Evolutionary conservation across 1,140 invertebrate genomes (phyloP).

Genomic region (Nautilus pompilius): DNA sequence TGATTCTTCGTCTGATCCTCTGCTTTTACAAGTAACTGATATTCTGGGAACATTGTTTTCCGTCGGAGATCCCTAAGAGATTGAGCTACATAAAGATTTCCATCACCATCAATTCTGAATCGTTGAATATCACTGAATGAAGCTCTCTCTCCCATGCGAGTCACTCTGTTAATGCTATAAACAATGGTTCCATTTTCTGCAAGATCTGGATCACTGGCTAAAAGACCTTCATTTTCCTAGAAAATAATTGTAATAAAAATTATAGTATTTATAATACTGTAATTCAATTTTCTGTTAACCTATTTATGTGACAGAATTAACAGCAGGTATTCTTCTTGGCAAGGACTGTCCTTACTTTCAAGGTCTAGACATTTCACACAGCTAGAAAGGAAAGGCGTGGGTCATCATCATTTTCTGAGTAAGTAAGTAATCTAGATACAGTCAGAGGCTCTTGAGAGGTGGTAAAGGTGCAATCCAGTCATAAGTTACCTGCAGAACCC

Average conservation of each 20-base stretch:
- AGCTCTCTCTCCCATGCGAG: not conserved
- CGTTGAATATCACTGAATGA: slow-evolving; percentile 3
- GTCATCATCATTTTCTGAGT: no score
- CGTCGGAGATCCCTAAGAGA: not conserved
- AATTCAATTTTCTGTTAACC: no score
- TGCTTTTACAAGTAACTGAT: slow-evolving; percentile 6
- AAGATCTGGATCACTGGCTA: slow-evolving; percentile 6
- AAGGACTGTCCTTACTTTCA: no score
- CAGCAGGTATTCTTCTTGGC: no score
- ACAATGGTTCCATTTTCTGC: slow-evolving; percentile 7
- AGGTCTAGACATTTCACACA: no score
- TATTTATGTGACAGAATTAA: no score
- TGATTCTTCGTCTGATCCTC: not conserved
- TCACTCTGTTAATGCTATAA: not conserved
- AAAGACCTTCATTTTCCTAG: not conserved
- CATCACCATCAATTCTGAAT: slow-evolving; percentile 5
- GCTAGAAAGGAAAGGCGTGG: no score
- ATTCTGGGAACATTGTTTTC: slow-evolving; percentile 2
- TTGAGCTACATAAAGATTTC: not conserved
- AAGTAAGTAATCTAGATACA: no score
- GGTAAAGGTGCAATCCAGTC: no score
- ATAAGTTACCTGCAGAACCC: no score
- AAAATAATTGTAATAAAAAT: not conserved
- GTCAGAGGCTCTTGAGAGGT: no score
- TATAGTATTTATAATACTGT: no score